Evolutionary conservation across 2,113 vertebrate species (phyloP), one percentile per base, ranked within the genome.

Genomic region (Corythoichthys intestinalis): DNA sequence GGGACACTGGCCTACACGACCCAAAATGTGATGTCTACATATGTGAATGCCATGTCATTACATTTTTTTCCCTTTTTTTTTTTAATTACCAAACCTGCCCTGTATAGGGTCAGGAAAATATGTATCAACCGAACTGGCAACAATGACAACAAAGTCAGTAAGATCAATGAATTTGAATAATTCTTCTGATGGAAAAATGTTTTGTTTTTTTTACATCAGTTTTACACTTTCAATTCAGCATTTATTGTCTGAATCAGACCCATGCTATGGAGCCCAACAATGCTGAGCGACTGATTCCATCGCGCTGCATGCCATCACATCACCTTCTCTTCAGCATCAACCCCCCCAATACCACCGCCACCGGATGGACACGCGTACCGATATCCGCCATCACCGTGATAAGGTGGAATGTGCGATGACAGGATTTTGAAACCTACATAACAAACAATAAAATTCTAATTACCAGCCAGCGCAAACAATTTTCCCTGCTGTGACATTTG

Each of bases 401-500:
- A 75, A 83, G 76, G 80, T 77, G 72, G 69, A 82, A 86, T 85
- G 73, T 71, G 74, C 73, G 87, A 83, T 78, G 86, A 88, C 86
- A 83, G 82, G 80, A 83, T 84, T 85, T 85, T 87, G 82, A 83
- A 89, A 84, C 82, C 84, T 82, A 89, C 85, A 89, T 87, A 83
- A 91, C 85, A 90, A 91, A 91, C 87, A 90, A 87, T 90, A 83
- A 87, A 89, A 90, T 87, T 86, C 85, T 90, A 92, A 92, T 92
- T 89, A 92, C 83, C 78, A 85, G 79, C 78, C 78, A 86, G 76
- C 56, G 77, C 83, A 89, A 90, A 92, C 86, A 85, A 85, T 88
- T 92, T 91, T 76, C 85, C 85, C 79, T 75, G 69, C 88, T 90
- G 86, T 91, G 90, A 92, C 90, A 93, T 93, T 93, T 93, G 87